Evolutionary conservation across 2,888 invertebrate species (phyloP).

Genomic region (Himalopsyche kuldschensis): DNA sequence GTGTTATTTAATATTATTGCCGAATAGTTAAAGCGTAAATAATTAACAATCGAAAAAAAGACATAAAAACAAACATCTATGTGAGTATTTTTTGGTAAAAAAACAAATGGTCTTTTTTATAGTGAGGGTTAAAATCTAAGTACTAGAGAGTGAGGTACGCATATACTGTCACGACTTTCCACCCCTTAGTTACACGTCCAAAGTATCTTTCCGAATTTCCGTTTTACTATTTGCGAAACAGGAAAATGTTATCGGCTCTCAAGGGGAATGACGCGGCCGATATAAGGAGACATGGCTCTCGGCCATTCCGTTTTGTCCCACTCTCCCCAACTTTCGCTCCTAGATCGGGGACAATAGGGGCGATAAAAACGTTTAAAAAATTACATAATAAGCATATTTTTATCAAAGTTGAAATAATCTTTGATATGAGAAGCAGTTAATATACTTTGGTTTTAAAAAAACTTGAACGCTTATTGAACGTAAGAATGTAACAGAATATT

Average conservation of each 20-base stretch:
- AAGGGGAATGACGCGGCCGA: constrained; percentile 22
- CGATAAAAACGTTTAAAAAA: background rate
- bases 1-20: too few relatives aligned
- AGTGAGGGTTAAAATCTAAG: constrained; percentile 21
- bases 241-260: constrained; percentile 37
- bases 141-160: constrained; percentile 21
- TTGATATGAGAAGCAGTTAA: too few relatives aligned
- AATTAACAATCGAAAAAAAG: too few relatives aligned
- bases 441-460: too few relatives aligned
- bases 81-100: background rate
- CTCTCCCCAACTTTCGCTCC: background rate
- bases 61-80: background rate
- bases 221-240: constrained; percentile 37
- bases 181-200: constrained; percentile 24
- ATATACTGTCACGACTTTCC: constrained; percentile 10
- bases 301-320: constrained; percentile 32
- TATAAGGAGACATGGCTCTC: constrained; percentile 26
- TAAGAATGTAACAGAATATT: too few relatives aligned
- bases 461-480: too few relatives aligned
- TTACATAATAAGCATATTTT: too few relatives aligned
- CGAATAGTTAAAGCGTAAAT: too few relatives aligned
- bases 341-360: background rate
- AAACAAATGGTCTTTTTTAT: background rate
- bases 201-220: constrained; percentile 38
- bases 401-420: too few relatives aligned